Base-by-base conservation (phyloP, 2,888 invertebrate species). In the Phymatocera aterrima region DNA sequence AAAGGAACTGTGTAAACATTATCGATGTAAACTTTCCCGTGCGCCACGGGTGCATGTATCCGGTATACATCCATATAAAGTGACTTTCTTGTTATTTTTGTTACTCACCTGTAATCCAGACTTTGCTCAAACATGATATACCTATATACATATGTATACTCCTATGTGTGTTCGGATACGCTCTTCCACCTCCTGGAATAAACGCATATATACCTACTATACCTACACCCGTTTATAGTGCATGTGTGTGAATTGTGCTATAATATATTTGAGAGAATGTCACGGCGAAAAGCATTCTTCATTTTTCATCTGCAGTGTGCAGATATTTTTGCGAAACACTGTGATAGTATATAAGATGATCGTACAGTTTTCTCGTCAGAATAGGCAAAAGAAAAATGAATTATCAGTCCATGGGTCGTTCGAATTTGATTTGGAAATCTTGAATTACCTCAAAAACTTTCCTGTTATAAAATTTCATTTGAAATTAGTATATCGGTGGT, bases 1-100 rank as follows among this genome's bases (percentile, higher is more conserved):
- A n/a, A 28, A n/a, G 46, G 28, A 3, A 34, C 51, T 51, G 34
- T 34, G 72, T 51, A 72, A 72, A 72, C 72, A 72, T 72, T 72
- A 72, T 72, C 72, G 72, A 51, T 72, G 48, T 72, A 48, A 72
- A 68, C 68, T 68, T 68, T n/a, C 18, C n/a, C 34, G 34, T 51
- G 51, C 10, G 34, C 31, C 18, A 34, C n/a, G 34, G 34, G 51
- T 72, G 46, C 24, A 37, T 72, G 48, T 72, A 43, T 48, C 3
- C 31, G 15, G 48, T 51, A 43, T 34, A 31, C 68, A 43, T 43
- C 48, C 72, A 51, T 48, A 72, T 31, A 72, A 51, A 48, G 72
- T 34, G 34, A 51, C 18, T 51, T 72, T 72, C 51, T 72, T 48
- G 48, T 51, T 72, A 51, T 24, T 72, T 48, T 51, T 72, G 28